Evolutionary conservation across 2,797 vertebrate species (phyloP).

Genomic region (Heteromormyrus szaboi): DNA sequence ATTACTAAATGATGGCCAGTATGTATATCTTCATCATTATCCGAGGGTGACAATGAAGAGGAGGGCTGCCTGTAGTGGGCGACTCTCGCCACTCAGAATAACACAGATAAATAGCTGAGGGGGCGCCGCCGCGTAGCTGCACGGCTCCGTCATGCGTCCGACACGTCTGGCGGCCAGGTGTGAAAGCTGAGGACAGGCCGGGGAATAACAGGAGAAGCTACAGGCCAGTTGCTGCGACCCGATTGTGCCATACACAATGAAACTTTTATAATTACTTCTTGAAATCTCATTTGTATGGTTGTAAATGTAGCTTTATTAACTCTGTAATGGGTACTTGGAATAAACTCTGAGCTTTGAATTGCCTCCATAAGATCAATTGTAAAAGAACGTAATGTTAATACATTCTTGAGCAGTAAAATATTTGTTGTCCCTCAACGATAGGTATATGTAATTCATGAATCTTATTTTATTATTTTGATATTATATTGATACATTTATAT

Average conservation of each 20-base stretch:
- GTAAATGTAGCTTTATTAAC: slow-evolving; percentile 9
- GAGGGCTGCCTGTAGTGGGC: background rate
- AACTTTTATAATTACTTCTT: background rate
- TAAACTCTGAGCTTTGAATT: background rate
- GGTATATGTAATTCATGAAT: background rate
- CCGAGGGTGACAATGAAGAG: background rate
- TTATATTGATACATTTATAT: background rate
- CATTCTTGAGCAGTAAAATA: background rate
- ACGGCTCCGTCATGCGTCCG: background rate
- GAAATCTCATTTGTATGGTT: slow-evolving; percentile 6
- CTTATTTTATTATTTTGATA: slow-evolving; percentile 3
- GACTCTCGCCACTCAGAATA: background rate
- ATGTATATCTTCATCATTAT: background rate
- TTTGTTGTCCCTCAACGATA: background rate
- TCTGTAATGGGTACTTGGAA: background rate
- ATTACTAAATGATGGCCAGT: background rate
- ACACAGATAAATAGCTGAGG: background rate
- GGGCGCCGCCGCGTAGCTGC: background rate
- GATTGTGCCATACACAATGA: background rate
- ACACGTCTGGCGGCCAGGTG: background rate
- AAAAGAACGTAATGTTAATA: background rate
- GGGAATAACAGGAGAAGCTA: background rate
- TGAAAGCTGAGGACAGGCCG: background rate
- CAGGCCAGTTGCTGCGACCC: background rate
- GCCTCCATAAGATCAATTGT: background rate